Percentiles rank a stretch among this genome's conserved stretches.
Conservation (phyloP, 1,140 invertebrate genomes). For the Leptopilina clavipes region DNA sequence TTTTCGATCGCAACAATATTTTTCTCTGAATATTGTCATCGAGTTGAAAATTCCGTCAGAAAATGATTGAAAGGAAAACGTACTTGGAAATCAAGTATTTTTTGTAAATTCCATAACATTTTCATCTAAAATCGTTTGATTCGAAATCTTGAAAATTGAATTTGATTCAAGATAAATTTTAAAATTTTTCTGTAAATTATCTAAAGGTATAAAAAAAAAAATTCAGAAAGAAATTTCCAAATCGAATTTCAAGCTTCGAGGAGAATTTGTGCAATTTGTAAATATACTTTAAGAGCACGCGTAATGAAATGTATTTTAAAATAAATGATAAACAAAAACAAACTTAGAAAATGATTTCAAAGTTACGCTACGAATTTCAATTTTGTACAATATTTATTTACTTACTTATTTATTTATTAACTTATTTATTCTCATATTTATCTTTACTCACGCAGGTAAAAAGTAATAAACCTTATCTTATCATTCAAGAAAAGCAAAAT, state of each 20-base stretch:
- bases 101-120: neutral
- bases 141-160: no score
- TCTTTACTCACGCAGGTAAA: no score
- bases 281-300: constrained; percentile 9
- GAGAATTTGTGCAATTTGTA: neutral
- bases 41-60: neutral
- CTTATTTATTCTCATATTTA: no score
- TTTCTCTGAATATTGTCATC: neutral
- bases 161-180: no score
- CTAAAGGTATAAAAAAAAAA: neutral
- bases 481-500: no score
- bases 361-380: no score
- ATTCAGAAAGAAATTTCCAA: neutral
- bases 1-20: neutral
- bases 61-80: constrained; percentile 6
- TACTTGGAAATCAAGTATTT: constrained; percentile 30
- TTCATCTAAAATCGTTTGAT: no score
- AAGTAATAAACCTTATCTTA: no score
- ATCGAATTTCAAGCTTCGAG: neutral
- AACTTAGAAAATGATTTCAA: neutral
- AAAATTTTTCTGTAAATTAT: no score
- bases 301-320: neutral
- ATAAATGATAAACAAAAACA: neutral
- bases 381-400: no score
- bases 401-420: no score